These are phyloP conservation scores for Carollia perspicillata DNA, from an alignment of 2,113 vertebrate species.

Conservation along the genomic window DNA sequence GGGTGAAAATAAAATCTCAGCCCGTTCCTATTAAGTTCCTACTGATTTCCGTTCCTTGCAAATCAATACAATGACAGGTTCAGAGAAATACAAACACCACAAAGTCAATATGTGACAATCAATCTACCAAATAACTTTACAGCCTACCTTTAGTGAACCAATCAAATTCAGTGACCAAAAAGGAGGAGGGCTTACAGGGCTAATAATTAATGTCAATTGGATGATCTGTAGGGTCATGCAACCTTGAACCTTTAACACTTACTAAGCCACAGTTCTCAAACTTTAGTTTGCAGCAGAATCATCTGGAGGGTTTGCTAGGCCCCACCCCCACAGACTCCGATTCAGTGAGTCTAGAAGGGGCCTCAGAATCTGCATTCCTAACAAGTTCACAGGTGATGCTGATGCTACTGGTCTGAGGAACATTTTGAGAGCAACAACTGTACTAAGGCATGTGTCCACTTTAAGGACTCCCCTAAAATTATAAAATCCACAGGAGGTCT, in stretches of 20 bases:
- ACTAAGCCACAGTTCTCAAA: constrained; percentile 15
- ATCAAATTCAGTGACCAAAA: constrained; percentile 20
- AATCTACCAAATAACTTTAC: constrained; percentile 61
- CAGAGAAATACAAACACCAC: constrained; percentile 72
- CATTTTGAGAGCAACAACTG: neutral
- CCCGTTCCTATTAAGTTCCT: constrained; percentile 48
- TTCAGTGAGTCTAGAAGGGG: neutral
- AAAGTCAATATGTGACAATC: constrained; percentile 70
- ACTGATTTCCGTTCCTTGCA: constrained; percentile 59
- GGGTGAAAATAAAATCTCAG: neutral
- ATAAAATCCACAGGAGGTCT: neutral
- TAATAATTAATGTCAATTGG: constrained; percentile 77
- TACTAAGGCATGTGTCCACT: neutral
- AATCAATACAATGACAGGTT: constrained; percentile 71
- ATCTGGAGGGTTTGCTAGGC: neutral
- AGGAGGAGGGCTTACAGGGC: constrained; percentile 54
- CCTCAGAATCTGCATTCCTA: neutral
- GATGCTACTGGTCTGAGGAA: neutral
- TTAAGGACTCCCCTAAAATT: neutral
- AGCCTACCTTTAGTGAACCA: constrained; percentile 28
- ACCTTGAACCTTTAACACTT: constrained; percentile 74
- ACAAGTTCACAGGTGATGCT: neutral
- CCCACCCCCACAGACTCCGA: neutral
- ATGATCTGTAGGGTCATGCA: constrained; percentile 63
- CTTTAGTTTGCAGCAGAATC: neutral